phyloP scores from a whole-genome alignment of 2,888 invertebrate genomes.

The Acanthosepion esculentum region DNA sequence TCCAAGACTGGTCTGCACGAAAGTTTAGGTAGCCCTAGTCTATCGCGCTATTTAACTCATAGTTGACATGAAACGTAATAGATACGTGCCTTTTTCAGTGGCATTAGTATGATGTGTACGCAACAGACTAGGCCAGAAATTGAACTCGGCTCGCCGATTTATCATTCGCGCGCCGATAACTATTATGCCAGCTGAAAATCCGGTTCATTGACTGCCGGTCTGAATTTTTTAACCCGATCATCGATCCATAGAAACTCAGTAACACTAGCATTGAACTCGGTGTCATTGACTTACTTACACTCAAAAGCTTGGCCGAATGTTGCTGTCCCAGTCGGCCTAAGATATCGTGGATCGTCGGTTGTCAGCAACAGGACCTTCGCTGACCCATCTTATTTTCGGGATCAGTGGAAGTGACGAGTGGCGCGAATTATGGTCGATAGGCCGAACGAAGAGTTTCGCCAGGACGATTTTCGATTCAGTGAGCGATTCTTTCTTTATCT shows the following conservation, averaged over 20 bases:
- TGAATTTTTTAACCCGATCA: background rate
- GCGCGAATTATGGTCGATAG: background rate
- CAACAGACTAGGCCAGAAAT: no score
- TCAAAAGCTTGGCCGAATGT: background rate
- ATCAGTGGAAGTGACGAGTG: background rate
- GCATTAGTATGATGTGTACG: no score
- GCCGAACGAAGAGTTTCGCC: background rate
- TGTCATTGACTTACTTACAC: background rate
- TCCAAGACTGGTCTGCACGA: no score
- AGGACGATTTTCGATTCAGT: background rate
- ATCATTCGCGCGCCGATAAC: no score
- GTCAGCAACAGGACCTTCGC: background rate
- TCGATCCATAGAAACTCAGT: background rate
- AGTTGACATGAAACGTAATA: no score
- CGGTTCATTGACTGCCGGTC: background rate
- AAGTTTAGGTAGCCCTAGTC: no score
- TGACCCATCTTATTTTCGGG: background rate
- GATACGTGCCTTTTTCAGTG: no score
- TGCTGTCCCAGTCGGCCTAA: background rate
- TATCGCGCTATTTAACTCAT: no score
- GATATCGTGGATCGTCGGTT: background rate
- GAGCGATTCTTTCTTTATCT: background rate
- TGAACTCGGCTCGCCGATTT: no score
- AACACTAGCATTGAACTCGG: background rate
- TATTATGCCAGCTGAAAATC: no score